A percentile compares a stretch with the other conserved stretches of the same genome.
phyloP scores from a whole-genome alignment of 1,140 invertebrate genomes.

The Diorhabda elongata region DNA sequence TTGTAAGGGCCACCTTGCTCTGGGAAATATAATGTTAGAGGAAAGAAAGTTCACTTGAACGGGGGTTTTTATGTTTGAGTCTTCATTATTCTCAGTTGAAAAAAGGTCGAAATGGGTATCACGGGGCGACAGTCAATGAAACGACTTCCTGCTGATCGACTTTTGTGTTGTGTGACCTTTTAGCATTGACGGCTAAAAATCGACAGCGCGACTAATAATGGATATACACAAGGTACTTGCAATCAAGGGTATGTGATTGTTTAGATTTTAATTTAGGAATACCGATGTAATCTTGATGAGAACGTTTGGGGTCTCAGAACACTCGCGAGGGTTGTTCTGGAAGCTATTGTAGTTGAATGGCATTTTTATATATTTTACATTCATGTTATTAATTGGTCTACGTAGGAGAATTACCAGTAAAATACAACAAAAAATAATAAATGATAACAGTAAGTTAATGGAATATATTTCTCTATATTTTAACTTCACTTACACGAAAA shows the following conservation, averaged over 20 bases:
- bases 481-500: too few species aligned
- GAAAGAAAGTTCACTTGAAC: not conserved
- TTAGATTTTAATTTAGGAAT: conserved; percentile 40
- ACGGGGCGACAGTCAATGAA: conserved; percentile 39
- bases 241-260: conserved; percentile 37
- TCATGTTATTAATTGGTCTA: not conserved
- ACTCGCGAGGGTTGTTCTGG: conserved; percentile 1
- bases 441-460: too few species aligned
- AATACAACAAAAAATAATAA: too few species aligned
- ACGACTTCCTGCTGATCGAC: conserved; percentile 35
- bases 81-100: conserved; percentile 30
- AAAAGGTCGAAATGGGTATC: conserved; percentile 41
- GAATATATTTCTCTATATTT: too few species aligned
- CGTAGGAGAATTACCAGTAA: too few species aligned
- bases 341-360: not conserved
- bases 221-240: conserved; percentile 23
- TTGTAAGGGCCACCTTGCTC: conserved; percentile 22
- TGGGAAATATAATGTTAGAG: conserved; percentile 16
- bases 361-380: not conserved
- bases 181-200: conserved; percentile 36
- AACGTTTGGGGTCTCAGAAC: conserved; percentile 35
- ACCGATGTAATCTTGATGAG: conserved; percentile 39
- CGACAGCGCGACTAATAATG: conserved; percentile 20
- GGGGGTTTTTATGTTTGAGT: conserved; percentile 17
- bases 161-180: conserved; percentile 29